These are phyloP conservation scores for Catagonus wagneri DNA, from an alignment of 2,113 vertebrate species.

Conservation along the genomic window DNA sequence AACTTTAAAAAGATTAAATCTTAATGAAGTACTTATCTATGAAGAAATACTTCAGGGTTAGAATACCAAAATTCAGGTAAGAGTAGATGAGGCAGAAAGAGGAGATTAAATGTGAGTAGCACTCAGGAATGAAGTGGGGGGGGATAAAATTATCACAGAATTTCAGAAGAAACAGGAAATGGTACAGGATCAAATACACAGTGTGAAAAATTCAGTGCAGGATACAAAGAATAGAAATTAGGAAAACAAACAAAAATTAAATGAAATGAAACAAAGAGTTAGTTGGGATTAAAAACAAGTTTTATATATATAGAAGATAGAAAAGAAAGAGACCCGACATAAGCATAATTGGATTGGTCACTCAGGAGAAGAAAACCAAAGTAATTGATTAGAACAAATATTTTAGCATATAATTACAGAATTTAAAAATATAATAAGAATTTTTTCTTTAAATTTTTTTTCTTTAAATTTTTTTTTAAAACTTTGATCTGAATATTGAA, in stretches of 20 bases:
- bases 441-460: not conserved
- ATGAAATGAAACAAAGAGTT: not conserved
- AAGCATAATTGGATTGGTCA: not conserved
- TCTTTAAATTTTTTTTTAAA: not conserved
- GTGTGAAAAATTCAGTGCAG: not conserved
- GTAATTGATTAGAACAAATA: not conserved
- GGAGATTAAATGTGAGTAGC: not conserved
- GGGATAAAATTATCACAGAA: not conserved
- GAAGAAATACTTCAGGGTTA: not conserved
- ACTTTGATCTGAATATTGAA: not conserved
- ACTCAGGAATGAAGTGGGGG: not conserved
- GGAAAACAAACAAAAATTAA: not conserved
- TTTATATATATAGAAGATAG: not conserved
- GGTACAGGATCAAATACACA: not conserved
- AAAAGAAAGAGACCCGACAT: not conserved
- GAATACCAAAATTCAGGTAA: not conserved
- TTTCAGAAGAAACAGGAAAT: slow-evolving; percentile 21
- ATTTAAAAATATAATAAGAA: not conserved
- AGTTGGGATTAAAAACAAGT: slow-evolving; percentile 9
- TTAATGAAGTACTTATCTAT: not conserved
- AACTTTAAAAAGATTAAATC: not conserved
- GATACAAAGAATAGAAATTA: not conserved
- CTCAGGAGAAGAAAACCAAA: not conserved
- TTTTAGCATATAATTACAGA: not conserved
- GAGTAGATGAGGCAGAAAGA: not conserved